Evolutionary conservation across 2,797 vertebrate genomes (phyloP), one percentile per base, ranked within the genome.

Genomic region (Mormyrops boulengeri): DNA sequence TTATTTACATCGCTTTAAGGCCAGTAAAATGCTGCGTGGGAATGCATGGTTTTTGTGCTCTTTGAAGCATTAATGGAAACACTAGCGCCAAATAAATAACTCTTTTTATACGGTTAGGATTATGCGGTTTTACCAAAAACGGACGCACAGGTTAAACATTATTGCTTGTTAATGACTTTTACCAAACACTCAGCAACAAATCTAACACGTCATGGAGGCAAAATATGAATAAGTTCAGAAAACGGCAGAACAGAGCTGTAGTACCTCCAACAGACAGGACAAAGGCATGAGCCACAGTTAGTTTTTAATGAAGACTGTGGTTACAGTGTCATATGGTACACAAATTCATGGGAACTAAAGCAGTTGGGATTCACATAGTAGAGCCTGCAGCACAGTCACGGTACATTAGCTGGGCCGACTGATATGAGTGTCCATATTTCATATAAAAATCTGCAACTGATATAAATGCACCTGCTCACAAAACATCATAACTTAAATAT

Each of bases 391-490:
- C 52, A 89, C 86, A 90, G 60, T 87, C 49, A 85, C 30, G n/a
- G 30, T 82, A 19, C 34, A 57, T 22, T 62, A 88, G 38, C 34
- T 26, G 17, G 34, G n/a, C n/a, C 41, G 86, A 57, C 41, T 17
- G 82, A 69, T 34, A 44, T 7, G n/a, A 5, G 49, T 87, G 80
- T 89, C 62, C 88, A 57, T 87, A 87, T 88, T 90, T 90, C 53
- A 87, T 91, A 90, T 89, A 91, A 91, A 92, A 91, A 88, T 49
- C 53, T 85, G 57, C 62, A 89, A 86, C 80, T 44, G 26, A 89
- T 89, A 91, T 82, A 91, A 91, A 95, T 92, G 94, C 89, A 94
- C 88, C 91, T 93, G 92, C 91, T 93, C 93, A 93, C 92, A 93
- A 93, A 92, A 91, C 85, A 90, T 80, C 47, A 87, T 90, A 93